phyloP scores from a whole-genome alignment of 2,888 invertebrate species.

The Yponomeuta malinellus region DNA sequence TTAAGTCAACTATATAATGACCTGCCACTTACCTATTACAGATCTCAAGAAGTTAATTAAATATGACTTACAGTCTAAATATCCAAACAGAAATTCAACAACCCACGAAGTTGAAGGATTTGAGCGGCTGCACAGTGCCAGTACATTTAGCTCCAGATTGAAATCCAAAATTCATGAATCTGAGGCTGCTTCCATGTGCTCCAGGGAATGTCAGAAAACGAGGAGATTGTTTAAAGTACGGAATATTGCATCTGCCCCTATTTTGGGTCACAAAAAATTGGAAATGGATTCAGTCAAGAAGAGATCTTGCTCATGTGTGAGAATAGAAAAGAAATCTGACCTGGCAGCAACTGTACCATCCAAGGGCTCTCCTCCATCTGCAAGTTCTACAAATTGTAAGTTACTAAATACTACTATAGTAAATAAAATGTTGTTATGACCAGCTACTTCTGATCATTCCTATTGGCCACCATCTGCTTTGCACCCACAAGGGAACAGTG shows the following conservation, averaged over 20 bases:
- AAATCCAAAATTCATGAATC: conserved; percentile 45
- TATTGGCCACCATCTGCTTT: no score
- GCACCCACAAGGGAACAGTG: no score
- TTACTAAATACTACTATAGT: conserved; percentile 20
- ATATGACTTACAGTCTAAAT: conserved; percentile 69
- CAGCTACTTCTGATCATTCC: no score
- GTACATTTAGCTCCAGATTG: conserved; percentile 61
- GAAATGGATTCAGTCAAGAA: conserved; percentile 37
- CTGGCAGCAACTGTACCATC: conserved; percentile 30
- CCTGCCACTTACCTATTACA: conserved; percentile 38
- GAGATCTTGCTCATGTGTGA: conserved; percentile 56
- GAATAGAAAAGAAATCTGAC: conserved; percentile 46
- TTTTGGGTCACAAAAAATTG: conserved; percentile 33
- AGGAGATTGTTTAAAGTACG: conserved; percentile 29
- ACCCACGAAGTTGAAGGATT: conserved; percentile 47
- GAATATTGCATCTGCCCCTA: conserved; percentile 52
- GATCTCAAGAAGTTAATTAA: conserved; percentile 82
- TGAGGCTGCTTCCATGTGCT: conserved; percentile 33
- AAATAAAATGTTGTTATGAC: no score
- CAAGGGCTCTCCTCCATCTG: conserved; percentile 26
- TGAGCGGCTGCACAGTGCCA: conserved; percentile 64
- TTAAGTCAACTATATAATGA: no score
- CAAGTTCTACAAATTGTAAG: conserved; percentile 53
- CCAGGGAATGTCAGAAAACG: conserved; percentile 38
- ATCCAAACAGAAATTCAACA: conserved; percentile 25